Percentiles rank a stretch among this genome's conserved stretches.
Evolutionary conservation across 1,140 invertebrate species (phyloP).

Genomic region (Drosophila erecta): DNA sequence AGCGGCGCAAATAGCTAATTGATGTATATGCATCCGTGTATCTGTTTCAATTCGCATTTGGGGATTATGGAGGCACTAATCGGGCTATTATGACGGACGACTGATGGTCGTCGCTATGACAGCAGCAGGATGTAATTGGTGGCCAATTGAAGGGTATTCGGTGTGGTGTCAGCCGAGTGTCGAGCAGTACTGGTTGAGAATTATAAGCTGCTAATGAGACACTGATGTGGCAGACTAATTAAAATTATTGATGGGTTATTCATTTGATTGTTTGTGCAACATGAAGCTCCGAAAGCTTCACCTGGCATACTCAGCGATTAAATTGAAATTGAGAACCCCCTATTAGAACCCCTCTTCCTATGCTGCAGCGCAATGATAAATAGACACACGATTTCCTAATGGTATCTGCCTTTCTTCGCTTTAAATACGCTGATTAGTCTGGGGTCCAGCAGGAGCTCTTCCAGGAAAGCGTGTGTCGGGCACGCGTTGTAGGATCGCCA

Average conservation of each 20-base stretch:
- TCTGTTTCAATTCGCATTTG: neutral
- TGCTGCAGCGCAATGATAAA: slow-evolving; percentile 5
- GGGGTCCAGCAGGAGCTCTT: slow-evolving; percentile 17
- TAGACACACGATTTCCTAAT: slow-evolving; percentile 18
- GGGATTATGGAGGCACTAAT: slow-evolving; percentile 35
- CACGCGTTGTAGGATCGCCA: slow-evolving; percentile 55
- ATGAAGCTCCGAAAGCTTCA: neutral
- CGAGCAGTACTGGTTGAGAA: neutral
- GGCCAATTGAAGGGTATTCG: slow-evolving; percentile 12
- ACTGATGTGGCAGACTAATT: slow-evolving; percentile 3
- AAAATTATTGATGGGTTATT: slow-evolving; percentile 1
- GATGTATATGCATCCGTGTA: slow-evolving; percentile 15
- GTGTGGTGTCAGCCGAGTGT: slow-evolving; percentile 5
- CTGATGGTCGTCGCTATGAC: slow-evolving; percentile 13
- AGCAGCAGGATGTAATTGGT: slow-evolving; percentile 16
- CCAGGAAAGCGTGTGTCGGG: slow-evolving; percentile 58
- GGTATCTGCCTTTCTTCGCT: slow-evolving; percentile 7
- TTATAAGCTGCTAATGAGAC: slow-evolving; percentile 17
- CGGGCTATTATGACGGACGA: slow-evolving; percentile 22
- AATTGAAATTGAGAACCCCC: neutral
- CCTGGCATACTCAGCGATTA: too few species aligned
- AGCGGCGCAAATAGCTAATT: slow-evolving; percentile 46
- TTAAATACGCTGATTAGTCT: slow-evolving; percentile 64
- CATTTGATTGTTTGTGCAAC: neutral
- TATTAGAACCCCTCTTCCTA: too few species aligned